A percentile compares a stretch with the other conserved stretches of the same genome.
Evolutionary conservation across 2,113 vertebrate species (phyloP).

Genomic region (Rhynchomys soricoides): DNA sequence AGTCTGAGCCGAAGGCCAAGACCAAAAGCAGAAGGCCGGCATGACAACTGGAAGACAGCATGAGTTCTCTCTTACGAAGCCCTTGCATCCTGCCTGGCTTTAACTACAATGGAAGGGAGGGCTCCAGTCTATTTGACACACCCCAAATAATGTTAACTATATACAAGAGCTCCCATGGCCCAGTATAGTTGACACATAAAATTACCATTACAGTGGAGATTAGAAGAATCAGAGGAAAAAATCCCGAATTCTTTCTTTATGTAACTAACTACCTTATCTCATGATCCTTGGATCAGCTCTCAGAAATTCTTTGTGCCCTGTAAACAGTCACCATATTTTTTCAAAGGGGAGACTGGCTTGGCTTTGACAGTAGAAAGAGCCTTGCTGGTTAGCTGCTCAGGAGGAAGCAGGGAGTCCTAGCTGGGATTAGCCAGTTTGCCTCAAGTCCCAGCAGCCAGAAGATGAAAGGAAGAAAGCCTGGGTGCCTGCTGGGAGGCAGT

Average conservation of each 20-base stretch:
- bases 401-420: neutral
- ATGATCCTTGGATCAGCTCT: neutral
- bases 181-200: neutral
- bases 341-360: neutral
- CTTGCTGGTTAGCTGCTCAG: neutral
- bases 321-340: neutral
- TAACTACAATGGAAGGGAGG: neutral
- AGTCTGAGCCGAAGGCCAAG: neutral
- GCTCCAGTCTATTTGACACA: neutral
- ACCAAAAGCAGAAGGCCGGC: neutral
- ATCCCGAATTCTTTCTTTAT: neutral
- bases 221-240: neutral
- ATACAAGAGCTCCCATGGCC: neutral
- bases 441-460: neutral
- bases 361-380: neutral
- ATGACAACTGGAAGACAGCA: neutral
- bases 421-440: neutral
- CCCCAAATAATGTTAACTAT: neutral
- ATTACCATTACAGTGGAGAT: neutral
- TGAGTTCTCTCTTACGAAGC: neutral
- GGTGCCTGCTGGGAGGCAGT: neutral
- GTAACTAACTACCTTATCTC: neutral
- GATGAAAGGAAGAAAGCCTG: conserved; percentile 19
- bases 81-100: neutral
- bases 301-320: neutral